Percentiles rank a stretch among this genome's conserved stretches.
phyloP scores from a whole-genome alignment of 2,113 vertebrate genomes.

The Malurus alboscapulatus region DNA sequence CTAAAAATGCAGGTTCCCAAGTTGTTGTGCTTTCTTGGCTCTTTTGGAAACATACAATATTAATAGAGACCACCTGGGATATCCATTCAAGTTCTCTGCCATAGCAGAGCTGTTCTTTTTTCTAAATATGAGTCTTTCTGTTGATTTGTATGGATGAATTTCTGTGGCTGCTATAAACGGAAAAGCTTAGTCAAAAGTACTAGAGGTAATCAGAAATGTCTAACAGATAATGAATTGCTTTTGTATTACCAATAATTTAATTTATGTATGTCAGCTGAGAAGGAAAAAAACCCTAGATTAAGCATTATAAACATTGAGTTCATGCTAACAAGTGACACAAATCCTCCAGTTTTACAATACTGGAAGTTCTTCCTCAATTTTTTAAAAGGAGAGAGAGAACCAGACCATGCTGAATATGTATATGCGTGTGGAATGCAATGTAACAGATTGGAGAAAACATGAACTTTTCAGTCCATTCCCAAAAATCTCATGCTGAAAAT shows the following conservation, averaged over 20 bases:
- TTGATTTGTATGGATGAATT: neutral
- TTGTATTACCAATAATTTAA: neutral
- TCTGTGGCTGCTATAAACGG: neutral
- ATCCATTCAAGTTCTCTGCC: neutral
- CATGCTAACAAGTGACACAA: neutral
- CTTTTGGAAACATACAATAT: neutral
- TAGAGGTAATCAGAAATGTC: neutral
- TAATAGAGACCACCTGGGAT: neutral
- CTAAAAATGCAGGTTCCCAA: neutral
- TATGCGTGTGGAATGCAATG: neutral
- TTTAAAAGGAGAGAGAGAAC: neutral
- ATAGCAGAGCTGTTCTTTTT: neutral
- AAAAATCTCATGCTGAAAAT: neutral
- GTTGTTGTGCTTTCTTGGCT: neutral
- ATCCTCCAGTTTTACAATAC: neutral
- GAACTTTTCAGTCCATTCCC: neutral
- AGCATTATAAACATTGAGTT: neutral
- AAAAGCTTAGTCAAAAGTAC: neutral
- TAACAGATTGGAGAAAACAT: neutral
- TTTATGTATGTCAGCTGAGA: neutral
- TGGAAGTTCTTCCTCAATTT: neutral
- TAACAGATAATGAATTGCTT: neutral
- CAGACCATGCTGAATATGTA: neutral
- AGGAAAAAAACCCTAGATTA: neutral
- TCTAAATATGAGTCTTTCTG: neutral